Base-by-base conservation (phyloP, 2,888 invertebrate species). In the Tachina grossa region DNA sequence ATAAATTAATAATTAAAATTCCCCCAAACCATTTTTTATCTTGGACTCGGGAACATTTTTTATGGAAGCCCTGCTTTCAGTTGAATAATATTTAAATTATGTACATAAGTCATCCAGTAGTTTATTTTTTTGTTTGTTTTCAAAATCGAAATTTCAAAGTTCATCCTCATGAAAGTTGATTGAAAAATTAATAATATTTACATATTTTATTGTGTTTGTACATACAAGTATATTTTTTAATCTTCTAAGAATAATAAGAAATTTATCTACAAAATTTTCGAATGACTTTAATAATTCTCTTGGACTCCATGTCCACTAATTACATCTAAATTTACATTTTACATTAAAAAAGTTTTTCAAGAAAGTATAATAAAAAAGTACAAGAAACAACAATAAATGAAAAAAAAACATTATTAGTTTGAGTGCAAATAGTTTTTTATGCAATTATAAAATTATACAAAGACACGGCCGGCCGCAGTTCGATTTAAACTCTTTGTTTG, bases 401-500 rank as follows among this genome's bases (percentile, higher is more conserved):
- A 45, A 3, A 45, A 45, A 3, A 11, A 57, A 9, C 13, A 31
- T 45, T 45, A 61, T 14, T 41, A 10, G 14, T 47, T 55, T 47
- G 5, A 49, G 39, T 72, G 63, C 14, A 75, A 75, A 51, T 19
- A 49, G 39, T 6, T 19, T 61, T 31, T 8, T 14, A 55, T 16
- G 47, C 51, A 57, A 68, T 51, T 61, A 78, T 78, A 51, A 69
- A 51, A 61, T 43, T 68, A 22, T 51, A 43, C 47, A 59, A 47
- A 57, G 66, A 51, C 49, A 51, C 57, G 68, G 22, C 9, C 61
- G 51, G 41, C 9, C 61, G 51, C 69, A 45, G 6, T n/a, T 69
- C 9, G 59, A 43, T 16, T 9, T 14, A 13, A 49, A 39, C 9
- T 51, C 19, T 11, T 41, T 75, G 39, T n/a, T 9, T 19, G 19